Evolutionary conservation across 1,140 invertebrate genomes (phyloP).

Genomic region (Phortica variegata): DNA sequence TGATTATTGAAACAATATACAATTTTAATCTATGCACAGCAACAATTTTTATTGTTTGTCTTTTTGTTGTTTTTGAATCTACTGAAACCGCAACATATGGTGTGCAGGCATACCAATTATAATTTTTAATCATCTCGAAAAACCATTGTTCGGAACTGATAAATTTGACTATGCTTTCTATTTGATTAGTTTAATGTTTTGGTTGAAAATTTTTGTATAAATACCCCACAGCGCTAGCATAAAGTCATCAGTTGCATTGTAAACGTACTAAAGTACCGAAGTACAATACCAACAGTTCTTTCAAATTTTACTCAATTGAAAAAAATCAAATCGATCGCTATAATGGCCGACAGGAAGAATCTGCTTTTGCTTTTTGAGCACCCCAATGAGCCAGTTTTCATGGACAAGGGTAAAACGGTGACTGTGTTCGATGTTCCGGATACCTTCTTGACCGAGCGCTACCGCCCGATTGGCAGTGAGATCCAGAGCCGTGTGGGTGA

Average conservation of each 20-base stretch:
- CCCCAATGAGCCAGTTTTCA: slow-evolving; percentile 73
- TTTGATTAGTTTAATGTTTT: too few relatives aligned
- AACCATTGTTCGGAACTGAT: too few relatives aligned
- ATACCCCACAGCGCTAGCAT: neutral
- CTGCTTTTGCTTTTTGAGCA: slow-evolving; percentile 70
- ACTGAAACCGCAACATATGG: too few relatives aligned
- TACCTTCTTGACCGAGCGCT: slow-evolving; percentile 65
- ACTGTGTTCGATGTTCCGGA: slow-evolving; percentile 66
- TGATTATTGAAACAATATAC: too few relatives aligned
- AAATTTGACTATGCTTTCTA: too few relatives aligned
- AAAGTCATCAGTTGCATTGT: slow-evolving; percentile 13
- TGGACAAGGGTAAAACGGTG: slow-evolving; percentile 65
- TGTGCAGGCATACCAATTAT: too few relatives aligned
- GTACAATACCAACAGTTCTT: neutral
- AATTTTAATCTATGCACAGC: too few relatives aligned
- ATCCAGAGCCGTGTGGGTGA: slow-evolving; percentile 62
- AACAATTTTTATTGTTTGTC: too few relatives aligned
- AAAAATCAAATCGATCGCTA: neutral
- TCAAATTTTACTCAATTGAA: neutral
- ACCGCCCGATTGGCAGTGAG: slow-evolving; percentile 59
- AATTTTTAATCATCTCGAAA: too few relatives aligned
- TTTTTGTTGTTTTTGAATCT: too few relatives aligned
- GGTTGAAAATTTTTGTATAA: slow-evolving; percentile 15
- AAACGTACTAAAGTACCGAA: slow-evolving; percentile 1
- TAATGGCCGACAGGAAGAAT: slow-evolving; percentile 57